These are phyloP conservation scores for Barypeithes pellucidus DNA, from an alignment of 2,888 invertebrate genomes.

Conservation along the genomic window DNA sequence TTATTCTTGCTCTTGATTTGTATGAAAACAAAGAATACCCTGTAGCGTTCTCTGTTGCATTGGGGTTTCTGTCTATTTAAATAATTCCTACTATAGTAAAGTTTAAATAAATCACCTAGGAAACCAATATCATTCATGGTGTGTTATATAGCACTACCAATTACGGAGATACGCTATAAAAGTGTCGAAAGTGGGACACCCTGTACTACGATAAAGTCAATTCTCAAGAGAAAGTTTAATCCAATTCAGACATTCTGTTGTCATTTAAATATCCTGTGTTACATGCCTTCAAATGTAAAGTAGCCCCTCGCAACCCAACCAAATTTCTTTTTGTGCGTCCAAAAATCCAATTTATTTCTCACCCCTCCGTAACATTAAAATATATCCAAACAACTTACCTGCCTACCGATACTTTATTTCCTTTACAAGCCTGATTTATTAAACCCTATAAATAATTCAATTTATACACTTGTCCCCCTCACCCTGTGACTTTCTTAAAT, in stretches of 20 bases:
- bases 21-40: too few relatives aligned
- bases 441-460: constrained; percentile 53
- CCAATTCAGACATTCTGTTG: constrained; percentile 10
- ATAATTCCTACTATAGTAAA: too few relatives aligned
- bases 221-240: constrained; percentile 24
- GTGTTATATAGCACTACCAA: too few relatives aligned
- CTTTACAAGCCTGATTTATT: constrained; percentile 49
- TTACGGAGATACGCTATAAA: too few relatives aligned
- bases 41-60: too few relatives aligned
- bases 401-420: constrained; percentile 46
- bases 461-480: constrained; percentile 52
- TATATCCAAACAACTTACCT: constrained; percentile 46
- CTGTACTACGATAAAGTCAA: too few relatives aligned
- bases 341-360: constrained; percentile 35
- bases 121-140: too few relatives aligned
- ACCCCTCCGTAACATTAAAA: constrained; percentile 32
- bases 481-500: constrained; percentile 52
- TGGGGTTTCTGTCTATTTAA: too few relatives aligned
- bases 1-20: too few relatives aligned
- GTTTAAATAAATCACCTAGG: too few relatives aligned
- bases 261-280: constrained; percentile 12
- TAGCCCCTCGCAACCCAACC: neutral
- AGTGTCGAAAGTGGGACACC: too few relatives aligned
- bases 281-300: neutral
- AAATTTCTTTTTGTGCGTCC: constrained; percentile 13